Evolutionary conservation across 2,888 invertebrate genomes (phyloP), one percentile per base, ranked within the genome.

Genomic region (Plemyria rubiginata): DNA sequence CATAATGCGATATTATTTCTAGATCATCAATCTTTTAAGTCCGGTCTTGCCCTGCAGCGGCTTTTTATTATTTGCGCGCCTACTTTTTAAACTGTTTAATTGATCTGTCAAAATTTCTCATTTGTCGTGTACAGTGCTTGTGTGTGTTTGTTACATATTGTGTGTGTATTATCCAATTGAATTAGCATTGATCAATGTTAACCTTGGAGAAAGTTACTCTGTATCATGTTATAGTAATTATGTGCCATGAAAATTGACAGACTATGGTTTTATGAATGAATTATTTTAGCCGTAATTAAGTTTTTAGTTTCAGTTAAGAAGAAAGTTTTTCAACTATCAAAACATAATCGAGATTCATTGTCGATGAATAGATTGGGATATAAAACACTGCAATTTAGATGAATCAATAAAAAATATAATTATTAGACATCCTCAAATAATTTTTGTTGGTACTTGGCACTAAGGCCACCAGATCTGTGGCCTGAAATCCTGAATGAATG

Each of bases 51-150:
- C 73, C 52, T 60, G 67, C 67, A 80, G 70, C 70, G n/a, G 32
- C 16, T 46, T 57, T 52, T 41, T 63, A 60, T 73, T 77, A 74
- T 76, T 80, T 70, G 75, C 77, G 60, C 61, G 62, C 67, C 62
- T 73, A 68, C 67, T 56, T 68, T 74, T 69, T 67, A 70, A 70
- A 66, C 65, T 73, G 69, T 76, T 72, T 86, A 83, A 88, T 87
- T 83, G 79, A 76, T 75, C 82, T 87, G 87, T 87, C 88, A 84
- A 84, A 88, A 83, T 72, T 73, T 70, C n/a, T 77, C 79, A 84
- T 84, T 79, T 79, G 74, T 76, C 70, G 70, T 65, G 68, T 57
- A 64, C 72, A 69, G 72, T 67, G 66, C 72, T 63, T 61, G 71
- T 70, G 71, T n/a, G n/a, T n/a, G n/a, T n/a, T n/a, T n/a, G n/a